Percentiles rank a stretch among this genome's conserved stretches.
Evolutionary conservation across 2,888 invertebrate genomes (phyloP).

Genomic region (Papilio gigon): DNA sequence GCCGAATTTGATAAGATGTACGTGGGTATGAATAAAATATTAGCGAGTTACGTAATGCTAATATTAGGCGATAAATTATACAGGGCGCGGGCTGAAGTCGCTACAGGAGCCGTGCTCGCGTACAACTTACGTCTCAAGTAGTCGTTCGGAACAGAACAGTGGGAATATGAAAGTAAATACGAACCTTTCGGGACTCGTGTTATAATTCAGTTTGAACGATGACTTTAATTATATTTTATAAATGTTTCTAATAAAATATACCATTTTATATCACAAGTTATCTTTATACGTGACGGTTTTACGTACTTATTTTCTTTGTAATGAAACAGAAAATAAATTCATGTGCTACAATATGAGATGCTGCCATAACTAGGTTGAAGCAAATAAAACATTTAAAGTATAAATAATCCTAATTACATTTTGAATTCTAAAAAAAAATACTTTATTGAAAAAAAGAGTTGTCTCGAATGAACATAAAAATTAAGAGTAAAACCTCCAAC

Average conservation of each 20-base stretch:
- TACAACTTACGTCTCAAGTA: slow-evolving; percentile 29
- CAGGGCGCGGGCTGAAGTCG: slow-evolving; percentile 30
- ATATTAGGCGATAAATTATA: slow-evolving; percentile 39
- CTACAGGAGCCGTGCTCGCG: slow-evolving; percentile 34
- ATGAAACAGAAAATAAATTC: no score
- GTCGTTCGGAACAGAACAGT: slow-evolving; percentile 33
- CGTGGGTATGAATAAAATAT: slow-evolving; percentile 41
- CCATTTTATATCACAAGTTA: slow-evolving; percentile 46
- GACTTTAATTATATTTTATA: slow-evolving; percentile 25
- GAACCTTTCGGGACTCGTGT: slow-evolving; percentile 22
- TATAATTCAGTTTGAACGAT: slow-evolving; percentile 29
- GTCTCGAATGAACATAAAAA: no score
- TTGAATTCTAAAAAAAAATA: no score
- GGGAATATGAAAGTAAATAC: slow-evolving; percentile 35
- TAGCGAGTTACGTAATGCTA: slow-evolving; percentile 40
- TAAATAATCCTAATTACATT: no score
- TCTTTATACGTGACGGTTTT: background rate
- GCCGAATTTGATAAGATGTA: slow-evolving; percentile 46
- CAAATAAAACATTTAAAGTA: no score
- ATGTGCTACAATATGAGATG: no score
- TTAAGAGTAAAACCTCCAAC: no score
- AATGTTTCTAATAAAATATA: background rate
- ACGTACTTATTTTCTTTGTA: no score
- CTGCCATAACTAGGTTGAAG: no score
- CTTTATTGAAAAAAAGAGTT: no score